Evolutionary conservation across 2,888 invertebrate genomes (phyloP).

Genomic region (Cryptus viduatorius): DNA sequence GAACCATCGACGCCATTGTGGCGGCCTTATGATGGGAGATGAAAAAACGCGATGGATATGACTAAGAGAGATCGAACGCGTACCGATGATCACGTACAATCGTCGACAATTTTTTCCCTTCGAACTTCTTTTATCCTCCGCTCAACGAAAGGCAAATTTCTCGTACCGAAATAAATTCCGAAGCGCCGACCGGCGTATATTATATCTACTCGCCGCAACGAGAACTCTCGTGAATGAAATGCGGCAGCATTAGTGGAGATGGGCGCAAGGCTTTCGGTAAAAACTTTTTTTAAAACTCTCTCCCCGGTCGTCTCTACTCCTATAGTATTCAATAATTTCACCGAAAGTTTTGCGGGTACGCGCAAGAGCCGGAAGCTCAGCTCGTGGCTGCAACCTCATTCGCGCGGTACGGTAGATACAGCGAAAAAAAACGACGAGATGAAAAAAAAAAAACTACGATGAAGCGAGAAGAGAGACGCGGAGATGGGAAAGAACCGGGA

Average conservation of each 20-base stretch:
- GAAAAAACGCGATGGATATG: background rate
- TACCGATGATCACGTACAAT: conserved; percentile 39
- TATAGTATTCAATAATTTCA: conserved; percentile 60
- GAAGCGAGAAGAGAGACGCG: conserved; percentile 7
- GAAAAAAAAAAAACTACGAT: background rate
- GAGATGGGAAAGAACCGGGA: conserved; percentile 31
- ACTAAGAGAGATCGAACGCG: conserved; percentile 20
- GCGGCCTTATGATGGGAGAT: background rate
- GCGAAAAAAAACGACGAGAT: conserved; percentile 45
- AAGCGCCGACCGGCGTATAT: conserved; percentile 24
- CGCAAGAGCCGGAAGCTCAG: conserved; percentile 50
- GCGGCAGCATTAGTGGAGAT: background rate
- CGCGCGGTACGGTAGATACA: conserved; percentile 32
- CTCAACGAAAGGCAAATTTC: conserved; percentile 33
- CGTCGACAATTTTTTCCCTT: conserved; percentile 26
- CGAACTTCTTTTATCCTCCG: conserved; percentile 30
- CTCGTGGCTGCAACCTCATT: conserved; percentile 24
- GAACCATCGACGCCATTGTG: too few species aligned
- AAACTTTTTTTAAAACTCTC: conserved; percentile 56
- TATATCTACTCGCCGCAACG: conserved; percentile 31
- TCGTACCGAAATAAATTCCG: conserved; percentile 55
- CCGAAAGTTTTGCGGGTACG: conserved; percentile 65
- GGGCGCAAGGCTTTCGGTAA: conserved; percentile 20
- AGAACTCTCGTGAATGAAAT: conserved; percentile 37
- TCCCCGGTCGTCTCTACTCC: conserved; percentile 2